Evolutionary conservation across 2,797 vertebrate species (phyloP).

Genomic region (Hemitrygon akajei): DNA sequence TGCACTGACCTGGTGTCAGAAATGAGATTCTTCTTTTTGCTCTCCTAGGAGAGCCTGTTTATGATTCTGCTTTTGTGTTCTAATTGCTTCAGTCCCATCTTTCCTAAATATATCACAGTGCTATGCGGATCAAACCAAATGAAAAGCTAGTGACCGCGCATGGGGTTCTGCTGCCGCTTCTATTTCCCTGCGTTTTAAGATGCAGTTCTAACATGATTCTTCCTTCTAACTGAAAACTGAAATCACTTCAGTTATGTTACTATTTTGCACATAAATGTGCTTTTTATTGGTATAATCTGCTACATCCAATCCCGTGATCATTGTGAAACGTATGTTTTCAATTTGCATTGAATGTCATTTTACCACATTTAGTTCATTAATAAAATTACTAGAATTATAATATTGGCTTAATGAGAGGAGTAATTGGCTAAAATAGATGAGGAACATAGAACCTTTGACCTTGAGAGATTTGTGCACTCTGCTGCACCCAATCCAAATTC

Average conservation of each 20-base stretch:
- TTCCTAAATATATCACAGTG: not conserved
- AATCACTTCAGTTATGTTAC: not conserved
- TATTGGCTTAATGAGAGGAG: not conserved
- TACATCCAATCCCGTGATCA: not conserved
- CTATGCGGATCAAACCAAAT: not conserved
- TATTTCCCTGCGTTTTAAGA: not conserved
- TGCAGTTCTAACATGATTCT: not conserved
- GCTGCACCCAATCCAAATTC: not conserved
- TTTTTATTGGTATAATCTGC: not conserved
- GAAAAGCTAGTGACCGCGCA: slow-evolving; percentile 22
- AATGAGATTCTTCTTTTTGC: not conserved
- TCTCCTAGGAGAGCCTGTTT: not conserved
- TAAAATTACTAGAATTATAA: not conserved
- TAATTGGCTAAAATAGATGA: not conserved
- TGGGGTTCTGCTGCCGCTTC: slow-evolving; percentile 20
- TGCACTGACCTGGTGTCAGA: not conserved
- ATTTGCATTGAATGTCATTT: not conserved
- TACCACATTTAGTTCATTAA: not conserved
- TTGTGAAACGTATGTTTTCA: not conserved
- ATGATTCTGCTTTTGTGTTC: slow-evolving; percentile 24
- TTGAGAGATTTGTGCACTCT: not conserved
- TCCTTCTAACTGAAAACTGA: not conserved
- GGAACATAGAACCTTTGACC: not conserved
- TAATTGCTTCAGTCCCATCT: not conserved
- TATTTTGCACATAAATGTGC: not conserved